Conservation (phyloP, 2,888 invertebrate genomes). For the Nymphalis urticae region DNA sequence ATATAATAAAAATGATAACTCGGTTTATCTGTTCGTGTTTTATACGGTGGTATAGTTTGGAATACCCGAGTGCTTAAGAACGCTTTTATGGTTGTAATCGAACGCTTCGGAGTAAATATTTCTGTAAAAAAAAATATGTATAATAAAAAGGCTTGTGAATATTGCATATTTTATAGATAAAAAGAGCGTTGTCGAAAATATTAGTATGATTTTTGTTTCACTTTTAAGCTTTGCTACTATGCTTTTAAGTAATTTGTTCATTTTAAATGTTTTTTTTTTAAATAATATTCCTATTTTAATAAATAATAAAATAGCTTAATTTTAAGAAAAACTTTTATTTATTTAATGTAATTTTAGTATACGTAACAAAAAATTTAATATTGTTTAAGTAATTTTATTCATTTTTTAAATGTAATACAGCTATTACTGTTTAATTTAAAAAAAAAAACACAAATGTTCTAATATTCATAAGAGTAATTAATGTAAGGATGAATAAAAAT, state of each 20-base stretch:
- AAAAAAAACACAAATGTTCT: conserved; percentile 15
- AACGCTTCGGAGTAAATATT: conserved; percentile 34
- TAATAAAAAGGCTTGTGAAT: conserved; percentile 66
- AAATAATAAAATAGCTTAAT: conserved; percentile 16
- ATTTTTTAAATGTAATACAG: neutral
- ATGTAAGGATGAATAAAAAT: conserved; percentile 42
- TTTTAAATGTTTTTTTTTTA: conserved; percentile 19
- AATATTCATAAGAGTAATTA: conserved; percentile 40
- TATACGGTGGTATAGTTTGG: neutral
- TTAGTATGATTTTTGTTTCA: conserved; percentile 26
- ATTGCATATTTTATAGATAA: conserved; percentile 54
- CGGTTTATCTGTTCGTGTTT: neutral
- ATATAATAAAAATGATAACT: conserved; percentile 2
- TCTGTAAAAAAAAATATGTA: conserved; percentile 27
- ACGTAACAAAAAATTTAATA: conserved; percentile 4
- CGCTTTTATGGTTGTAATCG: conserved; percentile 36
- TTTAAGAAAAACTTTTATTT: conserved; percentile 20
- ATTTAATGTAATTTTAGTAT: conserved; percentile 7
- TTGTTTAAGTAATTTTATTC: conserved; percentile 15
- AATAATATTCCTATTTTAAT: conserved; percentile 27
- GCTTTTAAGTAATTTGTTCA: conserved; percentile 33
- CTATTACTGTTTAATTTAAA: conserved; percentile 14
- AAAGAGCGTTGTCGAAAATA: conserved; percentile 40
- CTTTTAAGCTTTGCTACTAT: conserved; percentile 40
- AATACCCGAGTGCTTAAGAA: conserved; percentile 5